phyloP scores from a whole-genome alignment of 1,140 invertebrate species.

The Dreissena polymorpha region DNA sequence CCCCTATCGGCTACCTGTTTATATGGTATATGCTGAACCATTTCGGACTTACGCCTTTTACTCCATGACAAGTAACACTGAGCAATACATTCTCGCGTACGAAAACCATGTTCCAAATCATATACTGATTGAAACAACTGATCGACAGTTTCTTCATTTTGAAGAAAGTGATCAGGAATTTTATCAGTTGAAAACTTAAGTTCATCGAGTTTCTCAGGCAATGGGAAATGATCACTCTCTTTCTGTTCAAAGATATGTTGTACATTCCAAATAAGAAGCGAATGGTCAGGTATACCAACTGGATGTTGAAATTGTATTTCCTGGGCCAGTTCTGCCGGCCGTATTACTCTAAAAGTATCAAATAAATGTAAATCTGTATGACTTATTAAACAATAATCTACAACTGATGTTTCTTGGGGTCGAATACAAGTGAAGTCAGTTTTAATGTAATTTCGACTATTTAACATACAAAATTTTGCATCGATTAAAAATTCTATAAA shows the following conservation, averaged over 20 bases:
- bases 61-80: conserved; percentile 2
- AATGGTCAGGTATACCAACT: conserved; percentile 15
- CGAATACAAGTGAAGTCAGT: no score
- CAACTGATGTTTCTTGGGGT: no score
- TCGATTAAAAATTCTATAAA: conserved; percentile 49
- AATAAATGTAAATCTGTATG: no score
- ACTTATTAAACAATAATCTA: no score
- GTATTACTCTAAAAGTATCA: no score
- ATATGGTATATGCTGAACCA: conserved; percentile 6
- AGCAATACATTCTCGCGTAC: conserved; percentile 7
- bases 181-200: neutral
- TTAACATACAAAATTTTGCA: conserved; percentile 39
- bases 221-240: neutral
- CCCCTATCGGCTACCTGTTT: neutral
- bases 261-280: conserved; percentile 3
- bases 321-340: no score
- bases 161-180: neutral
- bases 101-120: conserved; percentile 18
- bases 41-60: conserved; percentile 10
- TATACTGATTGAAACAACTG: neutral
- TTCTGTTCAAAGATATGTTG: conserved; percentile 5
- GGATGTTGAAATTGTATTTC: conserved; percentile 18
- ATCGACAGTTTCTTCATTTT: neutral
- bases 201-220: neutral
- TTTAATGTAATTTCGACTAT: conserved; percentile 28